phyloP scores from a whole-genome alignment of 2,797 vertebrate genomes.

The Hippoglossus hippoglossus region DNA sequence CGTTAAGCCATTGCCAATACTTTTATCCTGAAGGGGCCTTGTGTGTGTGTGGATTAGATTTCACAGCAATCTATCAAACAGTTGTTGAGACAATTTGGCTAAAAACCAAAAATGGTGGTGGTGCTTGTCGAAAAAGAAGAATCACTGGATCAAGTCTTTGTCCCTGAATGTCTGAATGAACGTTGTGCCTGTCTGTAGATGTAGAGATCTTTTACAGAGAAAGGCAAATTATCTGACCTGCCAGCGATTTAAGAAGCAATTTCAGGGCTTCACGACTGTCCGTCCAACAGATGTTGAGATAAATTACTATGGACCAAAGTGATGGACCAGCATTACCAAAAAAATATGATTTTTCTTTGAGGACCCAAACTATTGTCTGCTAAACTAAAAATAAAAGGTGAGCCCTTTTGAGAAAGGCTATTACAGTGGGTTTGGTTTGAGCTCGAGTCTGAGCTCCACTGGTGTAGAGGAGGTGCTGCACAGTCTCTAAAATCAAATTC shows the following conservation, averaged over 20 bases:
- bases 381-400: slow-evolving; percentile 6
- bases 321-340: too few species aligned
- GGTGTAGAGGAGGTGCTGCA: slow-evolving; percentile 17
- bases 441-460: slow-evolving; percentile 3
- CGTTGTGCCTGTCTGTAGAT: neutral
- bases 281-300: too few species aligned
- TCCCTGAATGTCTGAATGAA: neutral
- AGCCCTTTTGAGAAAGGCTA: neutral
- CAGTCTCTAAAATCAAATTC: slow-evolving; percentile 39
- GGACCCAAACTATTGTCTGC: neutral
- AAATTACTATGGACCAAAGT: too few species aligned
- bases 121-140: neutral
- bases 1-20: neutral
- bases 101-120: too few species aligned
- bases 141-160: neutral
- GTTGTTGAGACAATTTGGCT: too few species aligned
- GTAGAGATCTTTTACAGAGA: neutral
- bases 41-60: too few species aligned
- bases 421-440: too few species aligned
- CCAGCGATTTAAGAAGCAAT: neutral
- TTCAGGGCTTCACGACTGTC: too few species aligned
- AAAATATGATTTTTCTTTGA: too few species aligned
- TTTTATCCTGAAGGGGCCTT: too few species aligned
- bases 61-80: too few species aligned
- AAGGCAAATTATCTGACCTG: neutral